Base-by-base conservation (phyloP, 2,113 vertebrate genomes). In the Chrysemys picta region DNA sequence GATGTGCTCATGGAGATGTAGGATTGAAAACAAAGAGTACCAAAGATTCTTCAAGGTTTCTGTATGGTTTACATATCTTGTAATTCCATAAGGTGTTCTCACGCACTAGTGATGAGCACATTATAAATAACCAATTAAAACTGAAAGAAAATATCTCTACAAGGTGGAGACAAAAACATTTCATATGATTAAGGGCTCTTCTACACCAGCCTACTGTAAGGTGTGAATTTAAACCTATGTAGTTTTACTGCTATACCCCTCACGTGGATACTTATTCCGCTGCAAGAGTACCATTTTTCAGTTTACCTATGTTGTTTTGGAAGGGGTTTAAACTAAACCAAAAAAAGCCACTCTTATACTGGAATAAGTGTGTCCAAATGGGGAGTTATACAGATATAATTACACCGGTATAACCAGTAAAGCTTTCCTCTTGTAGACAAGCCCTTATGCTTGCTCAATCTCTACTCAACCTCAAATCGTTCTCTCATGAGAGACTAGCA, bases 11-110 rank as follows among this genome's bases (percentile, higher is more conserved):
- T n/a, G 82, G 54, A 90, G 59, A 93, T 3, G n/a, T 72, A 50
- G 84, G 93, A 96, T 88, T 47, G 27, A 95, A 84, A 75, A 80
- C 17, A 56, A 57, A 72, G 22, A 84, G 57, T 87, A 79, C 89
- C 78, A 38, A 88, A 88, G 82, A 54, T 29, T 95, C 24, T 31
- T 87, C 52, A 72, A 45, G 56, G 89, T 75, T 75, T 2, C 17
- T 75, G 69, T 75, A 47, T 42, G 24, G 24, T 78, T 95, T 90
- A 83, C 59, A 93, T 93, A 80, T 21, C 76, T 85, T 85, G 22
- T 90, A 89, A 91, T 82, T 82, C 85, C 80, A 47, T 49, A 88
- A 87, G 52, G 56, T 12, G 82, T 14, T 19, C 49, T 95, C 47
- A 80, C 6, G 4, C 14, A 87, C 38, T 62, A 57, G 24, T 47